These are phyloP conservation scores for Ectemnius lituratus DNA, from an alignment of 2,888 invertebrate genomes.

Conservation along the genomic window DNA sequence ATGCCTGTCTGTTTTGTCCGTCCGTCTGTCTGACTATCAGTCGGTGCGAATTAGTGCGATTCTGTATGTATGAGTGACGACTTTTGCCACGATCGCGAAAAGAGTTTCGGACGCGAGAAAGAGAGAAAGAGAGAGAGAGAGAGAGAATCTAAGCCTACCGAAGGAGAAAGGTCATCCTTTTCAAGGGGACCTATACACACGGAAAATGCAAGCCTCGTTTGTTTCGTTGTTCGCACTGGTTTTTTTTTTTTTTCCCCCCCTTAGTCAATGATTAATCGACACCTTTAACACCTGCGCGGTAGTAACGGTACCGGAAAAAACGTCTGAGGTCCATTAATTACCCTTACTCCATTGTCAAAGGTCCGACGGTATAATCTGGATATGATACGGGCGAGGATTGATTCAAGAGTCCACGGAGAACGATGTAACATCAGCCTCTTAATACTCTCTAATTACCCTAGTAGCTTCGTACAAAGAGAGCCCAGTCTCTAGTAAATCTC, in stretches of 20 bases:
- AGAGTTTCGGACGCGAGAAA: slow-evolving; percentile 14
- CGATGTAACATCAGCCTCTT: too few relatives aligned
- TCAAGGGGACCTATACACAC: slow-evolving; percentile 4
- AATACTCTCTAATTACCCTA: background rate
- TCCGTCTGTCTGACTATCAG: background rate
- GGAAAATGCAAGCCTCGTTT: slow-evolving; percentile 22
- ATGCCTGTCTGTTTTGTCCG: too few relatives aligned
- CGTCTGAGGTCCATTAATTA: slow-evolving; percentile 11
- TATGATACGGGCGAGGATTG: background rate
- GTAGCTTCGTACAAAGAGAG: background rate
- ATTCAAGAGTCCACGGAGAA: too few relatives aligned
- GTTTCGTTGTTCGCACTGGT: slow-evolving; percentile 31
- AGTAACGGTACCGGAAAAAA: slow-evolving; percentile 7
- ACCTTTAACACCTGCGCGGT: background rate
- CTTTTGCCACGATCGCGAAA: slow-evolving; percentile 13
- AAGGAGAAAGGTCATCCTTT: background rate
- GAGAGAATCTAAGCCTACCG: slow-evolving; percentile 12
- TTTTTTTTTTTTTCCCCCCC: background rate
- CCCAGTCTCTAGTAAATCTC: background rate
- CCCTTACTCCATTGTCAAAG: slow-evolving; percentile 11
- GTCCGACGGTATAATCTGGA: slow-evolving; percentile 16
- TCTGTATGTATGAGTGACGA: slow-evolving; percentile 1
- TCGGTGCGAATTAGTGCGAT: slow-evolving; percentile 18
- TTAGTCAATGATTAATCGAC: slow-evolving; percentile 22
- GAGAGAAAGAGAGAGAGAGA: slow-evolving; percentile 12